phyloP scores from a whole-genome alignment of 2,888 invertebrate species.

The Lumbricus terrestris region DNA sequence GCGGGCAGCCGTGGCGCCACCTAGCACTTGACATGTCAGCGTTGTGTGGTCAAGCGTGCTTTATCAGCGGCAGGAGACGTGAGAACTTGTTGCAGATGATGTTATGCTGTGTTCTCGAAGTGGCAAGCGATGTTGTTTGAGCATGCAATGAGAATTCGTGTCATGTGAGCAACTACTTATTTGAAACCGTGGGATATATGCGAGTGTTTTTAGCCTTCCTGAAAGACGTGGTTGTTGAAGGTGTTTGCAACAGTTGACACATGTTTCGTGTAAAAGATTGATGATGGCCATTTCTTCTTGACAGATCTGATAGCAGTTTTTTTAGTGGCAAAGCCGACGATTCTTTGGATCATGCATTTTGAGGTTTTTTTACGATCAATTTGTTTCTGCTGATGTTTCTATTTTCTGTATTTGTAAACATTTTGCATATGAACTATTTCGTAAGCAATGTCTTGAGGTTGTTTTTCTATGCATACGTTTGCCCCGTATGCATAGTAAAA shows the following conservation, averaged over 20 bases:
- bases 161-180: background rate
- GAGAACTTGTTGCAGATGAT: background rate
- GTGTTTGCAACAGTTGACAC: background rate
- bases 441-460: background rate
- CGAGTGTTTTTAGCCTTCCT: background rate
- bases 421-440: background rate
- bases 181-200: background rate
- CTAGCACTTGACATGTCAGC: background rate
- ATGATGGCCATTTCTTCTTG: background rate
- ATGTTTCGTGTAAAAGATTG: background rate
- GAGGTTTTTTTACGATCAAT: background rate
- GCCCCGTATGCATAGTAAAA: background rate
- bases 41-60: background rate
- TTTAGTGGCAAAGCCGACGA: background rate
- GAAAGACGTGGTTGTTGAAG: background rate
- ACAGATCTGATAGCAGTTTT: background rate
- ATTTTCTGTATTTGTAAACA: background rate
- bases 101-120: background rate
- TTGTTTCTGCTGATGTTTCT: conserved; percentile 3
- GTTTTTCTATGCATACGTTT: too few relatives aligned
- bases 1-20: background rate
- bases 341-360: background rate
- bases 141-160: background rate
- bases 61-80: background rate
- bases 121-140: background rate